Percentiles rank a stretch among this genome's conserved stretches.
These are phyloP conservation scores for Marmota monax DNA, from an alignment of 2,113 vertebrate genomes.

Conservation along the genomic window DNA sequence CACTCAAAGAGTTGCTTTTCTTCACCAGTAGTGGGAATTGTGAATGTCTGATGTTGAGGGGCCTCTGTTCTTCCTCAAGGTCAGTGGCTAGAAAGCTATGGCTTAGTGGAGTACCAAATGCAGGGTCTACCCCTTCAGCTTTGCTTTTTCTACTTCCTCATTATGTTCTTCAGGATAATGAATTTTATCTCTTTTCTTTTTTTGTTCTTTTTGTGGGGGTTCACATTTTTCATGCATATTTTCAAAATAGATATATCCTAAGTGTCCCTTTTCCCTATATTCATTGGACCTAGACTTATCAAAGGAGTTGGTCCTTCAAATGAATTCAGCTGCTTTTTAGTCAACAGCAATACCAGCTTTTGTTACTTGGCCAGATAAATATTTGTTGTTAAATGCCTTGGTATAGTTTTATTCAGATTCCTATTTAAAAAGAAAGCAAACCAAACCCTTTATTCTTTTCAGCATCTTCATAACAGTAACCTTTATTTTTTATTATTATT, in stretches of 20 bases:
- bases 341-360: conserved; percentile 94
- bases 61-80: conserved; percentile 89
- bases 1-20: conserved; percentile 93
- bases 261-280: conserved; percentile 91
- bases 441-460: conserved; percentile 93
- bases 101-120: conserved; percentile 93
- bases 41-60: conserved; percentile 89
- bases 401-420: conserved; percentile 93
- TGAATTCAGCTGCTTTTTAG: conserved; percentile 93
- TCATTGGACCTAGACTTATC: conserved; percentile 94
- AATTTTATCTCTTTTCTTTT: conserved; percentile 91
- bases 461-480: conserved; percentile 93
- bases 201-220: conserved; percentile 94
- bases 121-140: conserved; percentile 92
- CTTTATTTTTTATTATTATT: conserved; percentile 73
- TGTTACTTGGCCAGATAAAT: conserved; percentile 93
- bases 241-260: conserved; percentile 93
- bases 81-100: conserved; percentile 91
- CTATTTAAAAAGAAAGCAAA: conserved; percentile 94
- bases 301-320: conserved; percentile 92
- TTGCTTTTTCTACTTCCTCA: conserved; percentile 90
- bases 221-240: conserved; percentile 93
- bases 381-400: conserved; percentile 92
- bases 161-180: conserved; percentile 88
- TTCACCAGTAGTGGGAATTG: conserved; percentile 91